Evolutionary conservation across 2,888 invertebrate genomes (phyloP).

Genomic region (Cryptocheilus praepositus): DNA sequence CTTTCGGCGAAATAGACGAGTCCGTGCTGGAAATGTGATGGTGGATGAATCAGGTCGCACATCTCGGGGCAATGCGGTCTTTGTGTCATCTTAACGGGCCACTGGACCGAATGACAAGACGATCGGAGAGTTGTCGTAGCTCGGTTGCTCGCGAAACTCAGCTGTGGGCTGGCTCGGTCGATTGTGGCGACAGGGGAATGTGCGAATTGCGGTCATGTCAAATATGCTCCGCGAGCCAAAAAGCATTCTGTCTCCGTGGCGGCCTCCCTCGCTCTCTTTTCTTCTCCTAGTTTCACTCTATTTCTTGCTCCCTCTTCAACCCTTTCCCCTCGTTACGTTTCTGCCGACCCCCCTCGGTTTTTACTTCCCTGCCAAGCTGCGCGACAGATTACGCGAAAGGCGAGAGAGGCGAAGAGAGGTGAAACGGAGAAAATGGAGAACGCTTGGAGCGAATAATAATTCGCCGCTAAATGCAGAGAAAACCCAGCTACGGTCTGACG

Average conservation of each 20-base stretch:
- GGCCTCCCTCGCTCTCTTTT: conserved; percentile 26
- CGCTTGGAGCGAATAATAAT: conserved; percentile 39
- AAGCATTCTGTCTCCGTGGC: conserved; percentile 14
- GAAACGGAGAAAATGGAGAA: conserved; percentile 35
- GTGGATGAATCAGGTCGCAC: too few relatives aligned
- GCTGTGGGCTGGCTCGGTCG: too few relatives aligned
- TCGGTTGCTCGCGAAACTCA: too few relatives aligned
- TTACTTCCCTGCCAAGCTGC: conserved; percentile 18
- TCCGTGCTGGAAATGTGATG: too few relatives aligned
- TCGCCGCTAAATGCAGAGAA: conserved; percentile 38
- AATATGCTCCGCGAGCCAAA: conserved; percentile 7
- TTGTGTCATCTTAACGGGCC: too few relatives aligned
- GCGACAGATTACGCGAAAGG: conserved; percentile 7
- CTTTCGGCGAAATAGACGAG: too few relatives aligned
- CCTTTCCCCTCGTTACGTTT: not conserved
- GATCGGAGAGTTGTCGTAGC: too few relatives aligned
- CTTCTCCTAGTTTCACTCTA: conserved; percentile 9
- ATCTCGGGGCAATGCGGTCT: too few relatives aligned
- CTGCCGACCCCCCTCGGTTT: conserved; percentile 16
- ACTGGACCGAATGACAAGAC: too few relatives aligned
- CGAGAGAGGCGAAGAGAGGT: conserved; percentile 2
- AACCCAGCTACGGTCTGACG: conserved; percentile 32
- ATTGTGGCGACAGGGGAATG: not conserved
- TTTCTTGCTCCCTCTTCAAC: not conserved
- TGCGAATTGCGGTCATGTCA: conserved; percentile 6